Conservation (phyloP, 1,140 invertebrate genomes). For the Alviniconcha marisindica region DNA sequence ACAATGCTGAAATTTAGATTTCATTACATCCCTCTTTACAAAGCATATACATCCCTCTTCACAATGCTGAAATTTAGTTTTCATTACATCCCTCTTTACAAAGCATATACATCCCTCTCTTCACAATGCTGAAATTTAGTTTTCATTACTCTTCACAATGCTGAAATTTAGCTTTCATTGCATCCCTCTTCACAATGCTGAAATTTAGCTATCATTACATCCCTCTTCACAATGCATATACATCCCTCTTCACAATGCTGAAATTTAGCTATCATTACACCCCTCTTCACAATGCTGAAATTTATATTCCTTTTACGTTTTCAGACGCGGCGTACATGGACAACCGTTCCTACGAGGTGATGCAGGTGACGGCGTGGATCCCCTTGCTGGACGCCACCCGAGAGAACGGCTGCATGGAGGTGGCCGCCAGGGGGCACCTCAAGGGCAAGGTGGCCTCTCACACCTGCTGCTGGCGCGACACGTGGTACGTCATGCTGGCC, state of each 20-base stretch:
- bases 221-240: background rate
- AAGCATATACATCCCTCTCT: no score
- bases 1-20: background rate
- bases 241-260: no score
- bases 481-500: constrained; percentile 72
- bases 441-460: constrained; percentile 67
- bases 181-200: no score
- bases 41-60: no score
- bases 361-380: constrained; percentile 71
- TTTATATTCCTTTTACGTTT: background rate
- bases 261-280: background rate
- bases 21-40: no score
- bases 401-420: constrained; percentile 72
- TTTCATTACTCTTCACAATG: no score
- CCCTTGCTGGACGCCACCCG: constrained; percentile 69
- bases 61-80: background rate
- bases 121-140: background rate
- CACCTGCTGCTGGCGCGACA: constrained; percentile 68
- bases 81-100: no score
- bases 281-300: background rate
- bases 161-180: no score
- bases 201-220: no score
- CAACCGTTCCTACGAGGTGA: constrained; percentile 63
- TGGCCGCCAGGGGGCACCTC: constrained; percentile 61
- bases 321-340: constrained; percentile 71